Conservation (phyloP, 2,797 vertebrate species). For the Paguma larvata region DNA sequence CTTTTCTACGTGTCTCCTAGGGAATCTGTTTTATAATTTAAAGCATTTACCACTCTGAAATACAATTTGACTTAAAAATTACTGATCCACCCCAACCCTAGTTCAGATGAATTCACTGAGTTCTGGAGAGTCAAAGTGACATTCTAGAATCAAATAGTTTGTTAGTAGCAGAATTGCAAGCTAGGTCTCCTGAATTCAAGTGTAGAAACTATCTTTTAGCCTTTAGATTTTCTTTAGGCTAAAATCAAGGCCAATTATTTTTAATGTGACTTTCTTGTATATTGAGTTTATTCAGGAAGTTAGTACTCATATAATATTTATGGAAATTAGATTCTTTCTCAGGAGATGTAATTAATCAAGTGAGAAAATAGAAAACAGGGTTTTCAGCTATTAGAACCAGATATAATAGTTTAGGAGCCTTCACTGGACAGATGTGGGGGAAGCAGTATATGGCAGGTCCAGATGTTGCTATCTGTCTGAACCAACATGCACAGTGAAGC, state of each 20-base stretch:
- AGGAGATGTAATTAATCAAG: neutral
- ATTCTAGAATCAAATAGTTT: neutral
- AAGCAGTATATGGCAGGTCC: neutral
- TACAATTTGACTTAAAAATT: conserved; percentile 47
- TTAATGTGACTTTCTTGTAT: neutral
- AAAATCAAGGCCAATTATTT: conserved; percentile 50
- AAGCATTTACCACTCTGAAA: neutral
- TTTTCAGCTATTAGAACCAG: neutral
- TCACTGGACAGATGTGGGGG: neutral
- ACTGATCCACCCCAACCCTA: neutral
- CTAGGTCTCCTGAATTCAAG: neutral
- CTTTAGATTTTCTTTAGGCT: neutral
- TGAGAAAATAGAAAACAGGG: neutral
- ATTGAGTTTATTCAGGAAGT: neutral
- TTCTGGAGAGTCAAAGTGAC: neutral
- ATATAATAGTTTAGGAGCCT: neutral
- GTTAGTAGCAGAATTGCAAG: neutral
- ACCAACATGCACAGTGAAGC: neutral
- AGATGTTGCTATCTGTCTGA: neutral
- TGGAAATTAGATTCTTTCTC: neutral
- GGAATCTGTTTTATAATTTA: neutral
- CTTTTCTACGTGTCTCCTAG: neutral
- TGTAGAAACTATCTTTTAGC: neutral
- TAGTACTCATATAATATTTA: neutral
- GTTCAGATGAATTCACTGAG: neutral